Base-by-base conservation (phyloP, 2,888 invertebrate genomes). In the Apamea monoglypha region DNA sequence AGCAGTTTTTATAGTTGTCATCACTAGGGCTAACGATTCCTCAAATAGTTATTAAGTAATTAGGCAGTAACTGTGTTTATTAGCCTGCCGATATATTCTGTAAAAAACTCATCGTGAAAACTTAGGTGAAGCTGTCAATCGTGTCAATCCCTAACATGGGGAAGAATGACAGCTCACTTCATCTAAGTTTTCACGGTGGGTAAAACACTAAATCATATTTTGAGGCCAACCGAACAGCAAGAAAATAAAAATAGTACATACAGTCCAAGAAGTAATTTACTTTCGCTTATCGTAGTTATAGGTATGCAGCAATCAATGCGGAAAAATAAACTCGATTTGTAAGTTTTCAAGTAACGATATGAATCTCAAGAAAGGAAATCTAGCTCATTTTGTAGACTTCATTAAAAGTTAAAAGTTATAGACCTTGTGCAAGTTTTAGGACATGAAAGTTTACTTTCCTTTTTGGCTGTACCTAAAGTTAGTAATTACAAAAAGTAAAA, bases 231-330 rank as follows among this genome's bases (percentile, higher is more conserved):
- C 36, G 53, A 79, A 72, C 12, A 21, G 44, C n/a, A 68, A 25
- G 21, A 71, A 72, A 72, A 68, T n/a, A 59, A 32, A 75, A 82
- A 68, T 21, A 50, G 21, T 69, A 66, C 36, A 25, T 16, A 12
- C 53, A 75, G 47, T 84, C 50, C 44, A 64, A 76, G 71, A 74
- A 80, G 61, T 82, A 85, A 87, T 85, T 74, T 85, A 29, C 47
- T 76, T 84, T 78, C 61, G 66, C 72, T 73, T 80, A 79, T 70
- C 64, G 70, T 32, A 40, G n/a, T 36, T 71, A 70, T 14, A 36
- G 12, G n/a, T 56, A 73, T 87, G 84, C 75, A 87, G 88, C 71
- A 80, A 68, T 80, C 68, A 74, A 85, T 76, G 88, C 72, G 85
- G 84, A 68, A 81, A 80, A 75, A 75, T 74, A 84, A 87, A 80